Base-by-base conservation (phyloP, 2,113 vertebrate species). In the Cynocephalus volans region DNA sequence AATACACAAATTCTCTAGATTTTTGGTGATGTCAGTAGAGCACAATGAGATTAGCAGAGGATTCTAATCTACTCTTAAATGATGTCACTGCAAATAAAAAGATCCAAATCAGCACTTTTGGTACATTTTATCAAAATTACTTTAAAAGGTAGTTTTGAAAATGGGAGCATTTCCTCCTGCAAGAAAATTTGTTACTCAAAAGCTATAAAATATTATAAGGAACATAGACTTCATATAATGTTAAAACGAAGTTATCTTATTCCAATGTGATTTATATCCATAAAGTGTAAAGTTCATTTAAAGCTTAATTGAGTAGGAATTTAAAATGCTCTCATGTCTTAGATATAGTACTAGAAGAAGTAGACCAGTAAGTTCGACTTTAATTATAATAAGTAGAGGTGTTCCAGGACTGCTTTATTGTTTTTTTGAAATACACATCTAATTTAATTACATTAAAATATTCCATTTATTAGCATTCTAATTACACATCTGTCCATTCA, bases 261-360 rank as follows among this genome's bases (percentile, higher is more conserved):
- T 92, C 52, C 79, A 88, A 28, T 83, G 21, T 72, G 31, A 96
- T 89, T 96, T 94, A 91, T 94, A 93, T 52, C 26, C 54, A 19
- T 88, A 93, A 97, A 54, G 67, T 96, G 52, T 85, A 93, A 97
- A 94, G 18, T 86, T 85, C 54, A 97, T 80, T 97, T 89, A 92
- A 97, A 97, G 65, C 65, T 97, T 98, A 97, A 96, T 84, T 96
- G 72, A 93, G 48, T 93, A 95, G n/a, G 83, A 96, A 93, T 79
- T 92, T 76, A 84, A 96, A 92, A 96, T 84, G 60, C 28, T 75
- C 60, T 96, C 21, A 50, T 87, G 24, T 95, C 54, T 94, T 95
- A 88, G 15, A 97, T 93, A 89, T 12, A 73, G 26, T 80, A 72
- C 48, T 69, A 76, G 52, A 97, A 95, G 83, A 95, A 96, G 90